Percentiles rank a stretch among this genome's conserved stretches.
Evolutionary conservation across 2,888 invertebrate species (phyloP).

Genomic region (Drosophila pseudotakahashii): DNA sequence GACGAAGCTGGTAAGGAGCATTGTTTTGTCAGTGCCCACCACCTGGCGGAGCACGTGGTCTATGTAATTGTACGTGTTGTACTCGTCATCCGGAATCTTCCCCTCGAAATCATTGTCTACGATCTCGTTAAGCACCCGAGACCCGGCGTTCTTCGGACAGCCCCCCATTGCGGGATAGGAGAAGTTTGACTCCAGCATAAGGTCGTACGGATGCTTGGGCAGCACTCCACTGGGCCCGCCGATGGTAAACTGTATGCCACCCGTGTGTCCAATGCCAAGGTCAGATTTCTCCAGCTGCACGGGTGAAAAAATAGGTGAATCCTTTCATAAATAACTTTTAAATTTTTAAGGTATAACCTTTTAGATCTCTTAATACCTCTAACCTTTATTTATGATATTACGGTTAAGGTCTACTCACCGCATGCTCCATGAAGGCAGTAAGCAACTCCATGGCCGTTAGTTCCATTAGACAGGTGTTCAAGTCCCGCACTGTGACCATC

Average conservation of each 20-base stretch:
- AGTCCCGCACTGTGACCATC: conserved; percentile 73
- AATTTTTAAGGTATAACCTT: too few relatives aligned
- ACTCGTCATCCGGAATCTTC: conserved; percentile 80
- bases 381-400: too few relatives aligned
- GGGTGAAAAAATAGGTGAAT: too few relatives aligned
- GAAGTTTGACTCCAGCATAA: conserved; percentile 75
- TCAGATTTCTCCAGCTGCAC: conserved; percentile 76
- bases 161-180: conserved; percentile 83
- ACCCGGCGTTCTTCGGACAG: conserved; percentile 81
- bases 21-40: conserved; percentile 84
- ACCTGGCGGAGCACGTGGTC: conserved; percentile 80
- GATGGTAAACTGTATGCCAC: conserved; percentile 82
- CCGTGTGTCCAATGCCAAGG: conserved; percentile 79
- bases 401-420: conserved; percentile 55
- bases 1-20: conserved; percentile 84
- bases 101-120: conserved; percentile 81
- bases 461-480: conserved; percentile 81
- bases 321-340: too few relatives aligned
- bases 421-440: conserved; percentile 79
- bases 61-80: conserved; percentile 78
- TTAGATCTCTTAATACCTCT: too few relatives aligned
- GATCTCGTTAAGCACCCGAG: conserved; percentile 79
- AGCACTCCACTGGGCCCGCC: conserved; percentile 82
- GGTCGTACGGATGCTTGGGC: conserved; percentile 81
- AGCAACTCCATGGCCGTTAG: conserved; percentile 75